These are phyloP conservation scores for Steinernema hermaphroditum DNA, from an alignment of 2,888 invertebrate species.

Conservation along the genomic window DNA sequence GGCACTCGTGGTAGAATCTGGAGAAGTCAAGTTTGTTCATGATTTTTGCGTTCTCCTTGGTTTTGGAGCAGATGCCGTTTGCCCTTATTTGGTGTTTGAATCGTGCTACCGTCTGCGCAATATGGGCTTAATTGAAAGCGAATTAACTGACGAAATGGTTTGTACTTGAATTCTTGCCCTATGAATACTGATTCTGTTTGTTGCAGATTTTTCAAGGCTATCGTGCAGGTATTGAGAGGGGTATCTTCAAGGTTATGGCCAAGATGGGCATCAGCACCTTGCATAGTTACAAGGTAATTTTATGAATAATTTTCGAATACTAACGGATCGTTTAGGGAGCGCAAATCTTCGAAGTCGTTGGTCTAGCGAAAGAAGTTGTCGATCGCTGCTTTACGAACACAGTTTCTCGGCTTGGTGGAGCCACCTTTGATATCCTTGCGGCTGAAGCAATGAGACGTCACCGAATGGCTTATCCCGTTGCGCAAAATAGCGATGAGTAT, in stretches of 20 bases:
- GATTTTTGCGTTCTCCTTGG: conserved; percentile 92
- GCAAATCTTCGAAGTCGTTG: conserved; percentile 98
- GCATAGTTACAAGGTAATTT: conserved; percentile 86
- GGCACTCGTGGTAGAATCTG: conserved; percentile 90
- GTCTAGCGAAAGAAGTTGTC: conserved; percentile 86
- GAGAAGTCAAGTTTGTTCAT: conserved; percentile 86
- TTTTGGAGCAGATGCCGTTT: conserved; percentile 93
- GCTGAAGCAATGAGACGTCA: conserved; percentile 63
- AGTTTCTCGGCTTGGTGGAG: conserved; percentile 81
- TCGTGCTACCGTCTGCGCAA: conserved; percentile 82
- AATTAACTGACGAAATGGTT: conserved; percentile 68
- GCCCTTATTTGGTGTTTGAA: conserved; percentile 84
- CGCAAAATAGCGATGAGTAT: conserved; percentile 46
- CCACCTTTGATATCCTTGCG: conserved; percentile 79
- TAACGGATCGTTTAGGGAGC: conserved; percentile 80
- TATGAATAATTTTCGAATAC: too few species aligned
- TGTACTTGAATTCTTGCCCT: neutral
- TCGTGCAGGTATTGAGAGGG: conserved; percentile 85
- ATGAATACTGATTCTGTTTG: neutral
- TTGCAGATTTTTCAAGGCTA: conserved; percentile 74
- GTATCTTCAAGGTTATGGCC: conserved; percentile 92
- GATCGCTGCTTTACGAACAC: conserved; percentile 82
- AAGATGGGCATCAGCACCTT: conserved; percentile 99
- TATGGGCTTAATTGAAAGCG: conserved; percentile 82
- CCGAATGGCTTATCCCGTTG: conserved; percentile 59